phyloP scores from a whole-genome alignment of 2,888 invertebrate species.

The Drosophila borealis region DNA sequence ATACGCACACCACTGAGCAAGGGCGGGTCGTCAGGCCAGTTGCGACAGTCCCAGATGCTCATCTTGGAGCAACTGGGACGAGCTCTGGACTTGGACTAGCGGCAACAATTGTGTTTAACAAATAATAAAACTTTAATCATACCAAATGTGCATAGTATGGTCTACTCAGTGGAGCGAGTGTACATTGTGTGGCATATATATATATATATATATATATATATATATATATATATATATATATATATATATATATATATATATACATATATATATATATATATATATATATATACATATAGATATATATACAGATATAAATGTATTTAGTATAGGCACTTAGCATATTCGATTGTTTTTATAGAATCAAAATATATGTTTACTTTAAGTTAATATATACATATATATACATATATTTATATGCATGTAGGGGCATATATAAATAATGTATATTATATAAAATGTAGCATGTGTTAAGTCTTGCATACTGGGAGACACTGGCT shows the following conservation, averaged over 20 bases:
- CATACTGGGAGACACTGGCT: constrained; percentile 7
- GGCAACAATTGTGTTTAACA: constrained; percentile 20
- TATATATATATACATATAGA: constrained; percentile 31
- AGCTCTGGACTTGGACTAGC: not conserved
- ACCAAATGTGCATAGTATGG: constrained; percentile 3
- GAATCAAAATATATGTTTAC: constrained; percentile 62
- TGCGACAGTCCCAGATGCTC: constrained; percentile 23
- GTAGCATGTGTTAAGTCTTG: constrained; percentile 21
- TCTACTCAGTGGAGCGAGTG: constrained; percentile 60
- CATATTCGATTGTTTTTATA: constrained; percentile 76
- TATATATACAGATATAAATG: constrained; percentile 5
- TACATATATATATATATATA: constrained; percentile 16
- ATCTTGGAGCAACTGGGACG: constrained; percentile 13
- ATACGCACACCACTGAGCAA: constrained; percentile 50
- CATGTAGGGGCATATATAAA: not conserved
- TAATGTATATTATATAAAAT: constrained; percentile 1
- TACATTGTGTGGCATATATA: too few relatives aligned
- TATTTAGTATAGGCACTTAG: constrained; percentile 74
- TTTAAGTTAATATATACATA: constrained; percentile 45
- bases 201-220: constrained; percentile 30
- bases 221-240: constrained; percentile 42
- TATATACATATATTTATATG: constrained; percentile 28
- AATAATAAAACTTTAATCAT: constrained; percentile 14
- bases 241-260: constrained; percentile 9
- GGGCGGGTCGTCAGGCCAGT: constrained; percentile 23